phyloP scores from a whole-genome alignment of 1,140 invertebrate species.

The Bathynomus jamesi region DNA sequence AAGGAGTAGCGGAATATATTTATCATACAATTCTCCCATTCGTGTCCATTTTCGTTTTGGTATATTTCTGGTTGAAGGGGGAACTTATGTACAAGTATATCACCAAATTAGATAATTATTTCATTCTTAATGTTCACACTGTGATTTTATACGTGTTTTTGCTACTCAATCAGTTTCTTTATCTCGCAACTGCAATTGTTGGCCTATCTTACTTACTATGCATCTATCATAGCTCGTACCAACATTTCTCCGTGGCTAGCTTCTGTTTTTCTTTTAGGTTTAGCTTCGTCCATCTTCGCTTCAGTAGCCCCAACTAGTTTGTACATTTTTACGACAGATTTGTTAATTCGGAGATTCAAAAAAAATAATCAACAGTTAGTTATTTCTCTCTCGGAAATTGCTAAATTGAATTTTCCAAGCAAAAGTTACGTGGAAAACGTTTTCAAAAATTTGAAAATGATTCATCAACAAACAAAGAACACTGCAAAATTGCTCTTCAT shows the following conservation, averaged over 20 bases:
- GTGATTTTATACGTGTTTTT: not conserved
- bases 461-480: no score
- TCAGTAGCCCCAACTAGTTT: not conserved
- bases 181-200: not conserved
- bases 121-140: not conserved
- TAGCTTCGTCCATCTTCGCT: not conserved
- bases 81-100: not conserved
- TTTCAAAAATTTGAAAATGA: no score
- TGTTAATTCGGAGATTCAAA: not conserved
- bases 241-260: not conserved
- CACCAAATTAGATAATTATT: not conserved
- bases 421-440: no score
- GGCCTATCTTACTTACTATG: not conserved
- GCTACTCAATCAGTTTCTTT: not conserved
- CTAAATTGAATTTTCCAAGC: no score
- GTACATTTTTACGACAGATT: not conserved
- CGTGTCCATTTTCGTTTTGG: not conserved
- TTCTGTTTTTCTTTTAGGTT: not conserved
- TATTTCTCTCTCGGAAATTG: no score
- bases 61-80: not conserved
- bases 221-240: not conserved
- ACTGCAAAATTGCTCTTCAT: no score
- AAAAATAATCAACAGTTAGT: no score
- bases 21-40: not conserved
- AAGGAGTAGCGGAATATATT: not conserved